phyloP scores from a whole-genome alignment of 2,113 vertebrate species.

The Chelonoidis abingdonii region DNA sequence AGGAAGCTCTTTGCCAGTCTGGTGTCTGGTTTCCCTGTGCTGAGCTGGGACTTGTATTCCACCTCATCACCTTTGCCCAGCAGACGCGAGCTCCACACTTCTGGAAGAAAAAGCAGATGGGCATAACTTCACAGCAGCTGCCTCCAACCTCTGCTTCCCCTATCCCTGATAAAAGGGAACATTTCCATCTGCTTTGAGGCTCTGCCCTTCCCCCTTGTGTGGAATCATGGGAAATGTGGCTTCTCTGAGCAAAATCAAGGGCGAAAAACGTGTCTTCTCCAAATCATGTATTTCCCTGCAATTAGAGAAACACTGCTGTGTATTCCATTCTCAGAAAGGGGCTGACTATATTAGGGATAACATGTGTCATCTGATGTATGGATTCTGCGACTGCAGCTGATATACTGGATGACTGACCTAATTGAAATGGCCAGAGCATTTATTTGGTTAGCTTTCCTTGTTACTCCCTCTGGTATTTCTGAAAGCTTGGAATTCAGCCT shows the following conservation, averaged over 20 bases:
- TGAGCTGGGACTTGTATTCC: not conserved
- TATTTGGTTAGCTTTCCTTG: not conserved
- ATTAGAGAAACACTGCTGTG: not conserved
- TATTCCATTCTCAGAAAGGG: not conserved
- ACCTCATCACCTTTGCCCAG: not conserved
- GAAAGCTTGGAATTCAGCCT: not conserved
- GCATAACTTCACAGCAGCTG: not conserved
- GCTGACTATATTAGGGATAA: not conserved
- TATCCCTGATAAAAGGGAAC: not conserved
- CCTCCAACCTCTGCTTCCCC: not conserved
- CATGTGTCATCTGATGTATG: not conserved
- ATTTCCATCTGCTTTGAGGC: not conserved
- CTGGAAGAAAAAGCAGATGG: not conserved
- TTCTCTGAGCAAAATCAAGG: not conserved
- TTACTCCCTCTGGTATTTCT: not conserved
- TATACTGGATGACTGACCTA: not conserved
- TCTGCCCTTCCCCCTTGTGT: not conserved
- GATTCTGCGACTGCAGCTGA: not conserved
- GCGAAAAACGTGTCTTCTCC: not conserved
- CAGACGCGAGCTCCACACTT: not conserved
- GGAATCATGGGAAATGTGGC: not conserved
- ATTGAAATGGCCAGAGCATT: not conserved
- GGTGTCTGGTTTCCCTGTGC: not conserved
- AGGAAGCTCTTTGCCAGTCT: not conserved
- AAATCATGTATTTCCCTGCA: not conserved